These are phyloP conservation scores for Ophion obscuratus DNA, from an alignment of 2,888 invertebrate genomes.

Conservation along the genomic window DNA sequence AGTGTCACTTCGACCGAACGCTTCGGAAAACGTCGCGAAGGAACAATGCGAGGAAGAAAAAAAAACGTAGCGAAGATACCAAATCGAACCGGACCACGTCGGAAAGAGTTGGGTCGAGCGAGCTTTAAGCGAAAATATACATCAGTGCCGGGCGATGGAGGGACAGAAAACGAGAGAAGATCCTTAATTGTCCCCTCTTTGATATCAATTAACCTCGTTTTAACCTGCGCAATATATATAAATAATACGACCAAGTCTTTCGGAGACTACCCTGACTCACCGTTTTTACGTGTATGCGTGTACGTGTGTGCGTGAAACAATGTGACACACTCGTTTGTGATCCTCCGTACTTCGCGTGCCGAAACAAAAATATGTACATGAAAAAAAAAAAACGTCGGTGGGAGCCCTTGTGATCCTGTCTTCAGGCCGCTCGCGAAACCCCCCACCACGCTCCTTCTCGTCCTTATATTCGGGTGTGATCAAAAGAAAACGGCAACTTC, in stretches of 20 bases:
- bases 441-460: constrained; percentile 1
- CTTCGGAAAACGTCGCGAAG: constrained; percentile 22
- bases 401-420: constrained; percentile 35
- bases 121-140: constrained; percentile 51
- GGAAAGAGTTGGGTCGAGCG: constrained; percentile 65
- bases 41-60: constrained; percentile 23
- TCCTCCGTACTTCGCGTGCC: constrained; percentile 72
- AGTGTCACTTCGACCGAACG: neutral
- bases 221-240: constrained; percentile 65
- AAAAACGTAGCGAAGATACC: constrained; percentile 55
- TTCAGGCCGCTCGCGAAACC: constrained; percentile 11
- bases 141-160: constrained; percentile 40
- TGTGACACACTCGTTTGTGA: constrained; percentile 68
- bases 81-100: constrained; percentile 74
- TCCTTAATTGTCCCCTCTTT: constrained; percentile 76
- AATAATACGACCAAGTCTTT: constrained; percentile 26
- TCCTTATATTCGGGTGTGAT: neutral
- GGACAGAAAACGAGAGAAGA: constrained; percentile 32
- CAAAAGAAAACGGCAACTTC: constrained; percentile 49
- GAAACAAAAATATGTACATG: constrained; percentile 60
- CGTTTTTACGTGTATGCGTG: constrained; percentile 43
- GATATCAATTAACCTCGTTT: constrained; percentile 78
- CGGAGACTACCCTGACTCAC: constrained; percentile 70
- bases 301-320: constrained; percentile 57
- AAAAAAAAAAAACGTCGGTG: constrained; percentile 66